These are phyloP conservation scores for Adrianichthys oophorus DNA, from an alignment of 2,797 vertebrate species.

Conservation along the genomic window DNA sequence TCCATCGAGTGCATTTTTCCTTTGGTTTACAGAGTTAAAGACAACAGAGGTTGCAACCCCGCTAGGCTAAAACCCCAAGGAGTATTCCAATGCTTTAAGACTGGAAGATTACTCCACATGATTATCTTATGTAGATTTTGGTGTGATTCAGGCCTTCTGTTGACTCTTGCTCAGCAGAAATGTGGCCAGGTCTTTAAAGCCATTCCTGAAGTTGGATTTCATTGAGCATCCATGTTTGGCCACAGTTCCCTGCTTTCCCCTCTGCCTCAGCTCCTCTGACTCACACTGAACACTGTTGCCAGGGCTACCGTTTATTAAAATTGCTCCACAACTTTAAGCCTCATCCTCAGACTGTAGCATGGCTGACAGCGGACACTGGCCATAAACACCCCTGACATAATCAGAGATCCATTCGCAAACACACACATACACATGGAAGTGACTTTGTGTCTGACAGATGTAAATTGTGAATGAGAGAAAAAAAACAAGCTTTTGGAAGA, in stretches of 20 bases:
- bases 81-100: conserved; percentile 20
- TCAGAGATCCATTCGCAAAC: background rate
- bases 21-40: conserved; percentile 32
- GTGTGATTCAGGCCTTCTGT: conserved; percentile 22
- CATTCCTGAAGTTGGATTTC: conserved; percentile 36
- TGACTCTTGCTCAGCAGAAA: conserved; percentile 27
- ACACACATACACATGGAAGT: conserved; percentile 15
- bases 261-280: conserved; percentile 67
- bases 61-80: conserved; percentile 5
- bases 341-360: conserved; percentile 57
- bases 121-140: conserved; percentile 36
- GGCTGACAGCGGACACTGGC: conserved; percentile 52
- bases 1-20: conserved; percentile 32
- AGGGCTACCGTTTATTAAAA: conserved; percentile 85
- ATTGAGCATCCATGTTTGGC: conserved; percentile 54
- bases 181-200: conserved; percentile 37
- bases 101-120: conserved; percentile 1
- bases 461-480: conserved; percentile 41
- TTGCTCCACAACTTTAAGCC: conserved; percentile 77
- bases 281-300: conserved; percentile 79
- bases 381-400: conserved; percentile 19
- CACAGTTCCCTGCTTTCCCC: conserved; percentile 66
- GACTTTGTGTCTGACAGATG: conserved; percentile 23
- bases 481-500: conserved; percentile 38
- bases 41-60: conserved; percentile 35